Evolutionary conservation across 2,797 vertebrate species (phyloP), one percentile per base, ranked within the genome.

Genomic region (Phataginus tricuspis): DNA sequence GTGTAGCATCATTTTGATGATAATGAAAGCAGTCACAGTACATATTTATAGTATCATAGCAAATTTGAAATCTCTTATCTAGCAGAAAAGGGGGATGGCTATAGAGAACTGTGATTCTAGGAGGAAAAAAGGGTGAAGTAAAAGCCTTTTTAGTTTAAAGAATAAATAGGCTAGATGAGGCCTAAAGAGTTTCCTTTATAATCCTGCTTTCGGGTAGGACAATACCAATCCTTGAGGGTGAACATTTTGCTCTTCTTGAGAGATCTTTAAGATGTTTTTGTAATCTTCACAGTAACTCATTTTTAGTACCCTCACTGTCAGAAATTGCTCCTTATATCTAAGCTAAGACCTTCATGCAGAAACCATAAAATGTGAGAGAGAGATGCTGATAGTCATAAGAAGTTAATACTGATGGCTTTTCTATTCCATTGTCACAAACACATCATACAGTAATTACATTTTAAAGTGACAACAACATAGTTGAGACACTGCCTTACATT

Each of bases 251-350:
- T 53, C 84, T 89, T 51, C 74, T 74, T 91, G 89, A 97, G 45
- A 90, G 55, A 29, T 42, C 7, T 27, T n/a, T 86, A 71, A 72
- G 68, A 45, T 74, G 13, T 57, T 83, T 94, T 74, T 72, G 42
- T 72, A 86, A 84, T 37, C 39, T 89, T 94, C 91, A n/a, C 27
- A 92, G 6, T 93, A 92, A 68, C 37, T 75, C 37, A 86, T 53
- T 79, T 93, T 95, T 85, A 89, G 53, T 85, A 34, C 53, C 23
- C 15, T 71, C 5, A 27, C 27, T 84, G 14, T 69, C 19, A 34
- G 27, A 90, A 92, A 45, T 45, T 69, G 9, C 84, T 93, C 34
- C 39, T 92, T 71, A 11, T 57, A 31, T 84, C 72, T 75, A 49
- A 49, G 83, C 42, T 66, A 31, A 86, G 31, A 75, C 12, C 55